phyloP scores from a whole-genome alignment of 2,113 vertebrate genomes.

The Antechinus stuartii region DNA sequence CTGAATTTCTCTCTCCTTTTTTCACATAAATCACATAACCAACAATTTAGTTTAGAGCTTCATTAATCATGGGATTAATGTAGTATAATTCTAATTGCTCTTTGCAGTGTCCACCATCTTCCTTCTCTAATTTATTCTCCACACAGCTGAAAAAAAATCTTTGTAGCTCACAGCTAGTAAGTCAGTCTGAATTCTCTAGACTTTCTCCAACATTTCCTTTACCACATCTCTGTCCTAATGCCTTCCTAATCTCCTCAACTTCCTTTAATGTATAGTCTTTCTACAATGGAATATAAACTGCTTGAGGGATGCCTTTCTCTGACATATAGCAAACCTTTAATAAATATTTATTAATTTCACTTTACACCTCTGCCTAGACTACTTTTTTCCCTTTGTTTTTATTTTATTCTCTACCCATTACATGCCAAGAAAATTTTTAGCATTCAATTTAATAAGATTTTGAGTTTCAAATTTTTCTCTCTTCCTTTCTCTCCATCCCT shows the following conservation, averaged over 20 bases:
- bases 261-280: not conserved
- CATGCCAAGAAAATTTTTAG: no score
- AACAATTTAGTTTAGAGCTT: not conserved
- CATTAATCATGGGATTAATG: not conserved
- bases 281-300: not conserved
- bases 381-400: no score
- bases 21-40: not conserved
- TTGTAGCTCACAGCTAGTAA: not conserved
- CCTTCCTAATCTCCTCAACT: not conserved
- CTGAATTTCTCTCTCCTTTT: not conserved
- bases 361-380: not conserved
- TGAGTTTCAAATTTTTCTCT: no score
- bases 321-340: not conserved
- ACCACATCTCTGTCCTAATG: not conserved
- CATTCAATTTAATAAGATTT: no score
- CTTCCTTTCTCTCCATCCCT: no score
- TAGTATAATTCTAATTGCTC: not conserved
- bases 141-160: not conserved
- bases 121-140: not conserved
- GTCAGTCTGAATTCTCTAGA: not conserved
- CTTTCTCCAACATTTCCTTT: not conserved
- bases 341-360: not conserved
- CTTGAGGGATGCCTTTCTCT: not conserved
- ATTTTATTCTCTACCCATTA: no score
- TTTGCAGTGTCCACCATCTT: not conserved